Conservation (phyloP, 2,888 invertebrate species). For the Thymelicus acteon region DNA sequence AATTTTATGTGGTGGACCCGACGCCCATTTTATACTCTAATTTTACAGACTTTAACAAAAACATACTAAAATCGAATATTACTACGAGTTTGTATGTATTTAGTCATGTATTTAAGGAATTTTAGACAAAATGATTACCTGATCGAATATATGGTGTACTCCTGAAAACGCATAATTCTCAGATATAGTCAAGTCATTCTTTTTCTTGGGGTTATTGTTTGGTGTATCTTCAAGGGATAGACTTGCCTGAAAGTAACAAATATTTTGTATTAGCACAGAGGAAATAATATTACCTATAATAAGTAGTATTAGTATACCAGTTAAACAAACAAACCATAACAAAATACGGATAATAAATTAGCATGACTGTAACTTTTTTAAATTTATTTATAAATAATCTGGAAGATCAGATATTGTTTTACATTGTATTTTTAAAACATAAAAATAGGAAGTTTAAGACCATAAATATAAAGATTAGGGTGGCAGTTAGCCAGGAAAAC, state of each 20-base stretch:
- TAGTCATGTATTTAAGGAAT: background rate
- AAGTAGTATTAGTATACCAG: background rate
- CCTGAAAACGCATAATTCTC: slow-evolving; percentile 95
- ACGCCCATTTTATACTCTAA: too few relatives aligned
- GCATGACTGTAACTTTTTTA: background rate
- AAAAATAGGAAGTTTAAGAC: too few relatives aligned
- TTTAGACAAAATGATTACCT: slow-evolving; percentile 71
- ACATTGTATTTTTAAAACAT: too few relatives aligned
- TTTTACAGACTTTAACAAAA: too few relatives aligned
- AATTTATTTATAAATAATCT: background rate
- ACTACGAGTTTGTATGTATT: too few relatives aligned
- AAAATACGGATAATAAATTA: background rate
- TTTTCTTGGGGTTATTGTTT: slow-evolving; percentile 61
- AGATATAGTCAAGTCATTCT: slow-evolving; percentile 85
- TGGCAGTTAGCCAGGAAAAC: too few relatives aligned
- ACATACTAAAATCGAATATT: too few relatives aligned
- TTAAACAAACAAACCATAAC: background rate
- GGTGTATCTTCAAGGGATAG: slow-evolving; percentile 65
- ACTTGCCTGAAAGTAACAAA: slow-evolving; percentile 61
- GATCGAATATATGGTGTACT: slow-evolving; percentile 95
- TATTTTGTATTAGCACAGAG: background rate
- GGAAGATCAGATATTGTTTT: background rate
- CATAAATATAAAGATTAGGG: too few relatives aligned
- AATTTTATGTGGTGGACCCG: too few relatives aligned
- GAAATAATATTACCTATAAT: too few relatives aligned